Percentiles rank a stretch among this genome's conserved stretches.
Evolutionary conservation across 2,888 invertebrate species (phyloP).

Genomic region (Endotricha flammealis): DNA sequence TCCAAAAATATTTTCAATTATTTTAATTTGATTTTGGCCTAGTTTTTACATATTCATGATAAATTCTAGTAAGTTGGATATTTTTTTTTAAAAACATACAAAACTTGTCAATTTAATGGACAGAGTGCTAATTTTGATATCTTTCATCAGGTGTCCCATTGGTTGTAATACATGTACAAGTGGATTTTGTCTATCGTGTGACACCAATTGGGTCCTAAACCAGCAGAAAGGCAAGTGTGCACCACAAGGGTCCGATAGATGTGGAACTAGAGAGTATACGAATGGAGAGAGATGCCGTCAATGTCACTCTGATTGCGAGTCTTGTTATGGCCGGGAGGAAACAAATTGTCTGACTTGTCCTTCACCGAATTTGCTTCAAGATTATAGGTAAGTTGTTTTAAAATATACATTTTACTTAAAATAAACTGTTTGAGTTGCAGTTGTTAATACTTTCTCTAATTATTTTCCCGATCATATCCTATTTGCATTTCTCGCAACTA

Average conservation of each 20-base stretch:
- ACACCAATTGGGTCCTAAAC: slow-evolving; percentile 85
- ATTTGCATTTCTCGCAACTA: too few relatives aligned
- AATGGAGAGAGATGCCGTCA: slow-evolving; percentile 82
- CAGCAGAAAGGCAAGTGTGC: slow-evolving; percentile 84
- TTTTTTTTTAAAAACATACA: too few relatives aligned
- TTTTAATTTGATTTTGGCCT: too few relatives aligned
- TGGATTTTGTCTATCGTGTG: slow-evolving; percentile 85
- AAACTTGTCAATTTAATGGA: too few relatives aligned
- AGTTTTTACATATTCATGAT: too few relatives aligned
- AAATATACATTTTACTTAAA: too few relatives aligned
- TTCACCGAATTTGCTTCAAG: slow-evolving; percentile 84
- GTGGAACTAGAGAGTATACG: slow-evolving; percentile 80
- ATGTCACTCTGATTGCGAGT: slow-evolving; percentile 88
- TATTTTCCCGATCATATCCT: too few relatives aligned
- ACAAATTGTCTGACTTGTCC: slow-evolving; percentile 86
- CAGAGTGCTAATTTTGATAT: too few relatives aligned
- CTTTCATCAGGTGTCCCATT: slow-evolving; percentile 79
- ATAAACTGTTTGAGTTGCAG: too few relatives aligned
- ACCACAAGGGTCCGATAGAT: slow-evolving; percentile 83
- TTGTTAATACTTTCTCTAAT: too few relatives aligned
- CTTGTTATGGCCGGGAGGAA: slow-evolving; percentile 88
- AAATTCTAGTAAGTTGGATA: too few relatives aligned
- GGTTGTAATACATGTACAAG: slow-evolving; percentile 87
- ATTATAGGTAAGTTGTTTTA: slow-evolving; percentile 64
- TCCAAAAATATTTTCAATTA: too few relatives aligned